These are phyloP conservation scores for Amitus sp. DNA, from an alignment of 2,888 invertebrate species.

Conservation along the genomic window DNA sequence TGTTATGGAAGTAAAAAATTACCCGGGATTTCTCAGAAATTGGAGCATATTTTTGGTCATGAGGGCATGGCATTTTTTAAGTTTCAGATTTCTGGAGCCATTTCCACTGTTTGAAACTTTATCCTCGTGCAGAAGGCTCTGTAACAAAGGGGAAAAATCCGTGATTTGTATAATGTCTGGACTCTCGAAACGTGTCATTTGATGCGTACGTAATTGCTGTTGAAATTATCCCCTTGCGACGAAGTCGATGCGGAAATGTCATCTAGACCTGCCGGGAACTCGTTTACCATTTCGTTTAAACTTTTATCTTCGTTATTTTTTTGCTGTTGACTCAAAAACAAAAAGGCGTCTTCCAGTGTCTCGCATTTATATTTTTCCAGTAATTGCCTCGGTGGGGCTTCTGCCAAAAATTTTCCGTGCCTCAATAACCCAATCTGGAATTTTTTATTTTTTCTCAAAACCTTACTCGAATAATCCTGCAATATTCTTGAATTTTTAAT, in stretches of 20 bases:
- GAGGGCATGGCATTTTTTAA: conserved; percentile 70
- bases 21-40: conserved; percentile 78
- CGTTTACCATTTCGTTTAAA: conserved; percentile 16
- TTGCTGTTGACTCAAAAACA: conserved; percentile 79
- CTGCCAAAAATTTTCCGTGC: conserved; percentile 85
- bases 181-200: background rate
- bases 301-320: conserved; percentile 58
- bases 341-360: conserved; percentile 88
- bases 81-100: conserved; percentile 7
- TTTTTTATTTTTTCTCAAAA: background rate
- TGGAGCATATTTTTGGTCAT: conserved; percentile 78
- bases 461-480: too few relatives aligned
- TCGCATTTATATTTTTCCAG: conserved; percentile 76
- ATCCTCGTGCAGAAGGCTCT: conserved; percentile 44
- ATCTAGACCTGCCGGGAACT: conserved; percentile 63
- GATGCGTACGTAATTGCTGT: conserved; percentile 51
- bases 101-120: conserved; percentile 18
- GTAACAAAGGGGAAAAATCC: conserved; percentile 14
- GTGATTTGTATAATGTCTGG: conserved; percentile 24
- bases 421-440: conserved; percentile 88
- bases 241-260: conserved; percentile 64
- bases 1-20: conserved; percentile 50
- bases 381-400: conserved; percentile 81
- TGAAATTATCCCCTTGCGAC: conserved; percentile 49
- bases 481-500: too few relatives aligned